Base-by-base conservation (phyloP, 2,797 vertebrate genomes). In the Pyrocephalus nanus region DNA sequence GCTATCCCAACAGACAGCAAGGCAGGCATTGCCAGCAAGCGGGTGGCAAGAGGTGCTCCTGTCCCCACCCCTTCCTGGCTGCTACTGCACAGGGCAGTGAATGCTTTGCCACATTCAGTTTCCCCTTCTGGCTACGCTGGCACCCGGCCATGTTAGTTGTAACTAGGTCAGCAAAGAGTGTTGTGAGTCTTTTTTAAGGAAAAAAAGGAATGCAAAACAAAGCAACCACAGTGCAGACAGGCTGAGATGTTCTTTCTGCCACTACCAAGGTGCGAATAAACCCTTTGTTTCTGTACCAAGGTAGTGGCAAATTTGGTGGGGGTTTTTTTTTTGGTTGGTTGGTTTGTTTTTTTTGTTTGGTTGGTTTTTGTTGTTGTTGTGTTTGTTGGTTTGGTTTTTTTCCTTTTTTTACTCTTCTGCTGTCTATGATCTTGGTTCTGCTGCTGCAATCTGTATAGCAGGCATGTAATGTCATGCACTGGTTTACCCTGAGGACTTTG, bases 111-210 rank as follows among this genome's bases (percentile, higher is more conserved):
- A 73, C 8, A 1, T 12, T 23, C 67, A 91, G 47, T 45, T 86
- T 47, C 42, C 20, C 5, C 5, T 81, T 78, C 53, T 1, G 2
- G 58, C 42, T 58, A 15, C 5, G 1, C 40, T 3, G n/a, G 2
- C 78, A 87, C 29, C 12, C 13, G 27, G 74, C 42, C 40, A 23
- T 2, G 2, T 26, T 43, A 69, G 38, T 3, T 69, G 72, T 47
- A 93, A 90, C 54, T 60, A 89, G 91, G 94, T 61, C 69, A 93
- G 50, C 16, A 61, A 88, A 81, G 54, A 74, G 11, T 34, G 38
- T 61, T 48, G 45, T 30, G 74, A 91, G n/a, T 54, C 51, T 50
- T 64, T 30, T 54, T 67, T 36, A 32, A 25, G 15, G 14, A 30
- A 82, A 86, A 70, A 71, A 78, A 75, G 3, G 3, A 90, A 72